A percentile compares a stretch with the other conserved stretches of the same genome.
Evolutionary conservation across 2,113 vertebrate species (phyloP).

Genomic region (Hippolais icterina): DNA sequence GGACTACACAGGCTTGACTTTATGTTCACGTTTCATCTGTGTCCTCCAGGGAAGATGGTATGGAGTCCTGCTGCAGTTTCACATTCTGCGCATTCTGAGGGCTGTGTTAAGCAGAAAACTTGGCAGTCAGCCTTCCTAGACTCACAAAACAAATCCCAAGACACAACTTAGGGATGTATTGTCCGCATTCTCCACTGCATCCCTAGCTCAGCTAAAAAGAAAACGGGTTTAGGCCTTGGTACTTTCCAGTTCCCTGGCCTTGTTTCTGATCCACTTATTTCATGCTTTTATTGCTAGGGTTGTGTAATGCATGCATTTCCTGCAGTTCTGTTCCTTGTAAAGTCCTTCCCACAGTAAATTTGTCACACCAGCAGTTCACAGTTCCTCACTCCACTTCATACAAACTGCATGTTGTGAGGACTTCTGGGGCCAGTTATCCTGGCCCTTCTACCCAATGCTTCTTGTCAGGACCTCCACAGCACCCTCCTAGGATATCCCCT

Average conservation of each 20-base stretch:
- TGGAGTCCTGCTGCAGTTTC: neutral
- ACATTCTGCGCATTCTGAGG: neutral
- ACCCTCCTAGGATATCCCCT: neutral
- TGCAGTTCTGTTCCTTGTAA: neutral
- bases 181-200: neutral
- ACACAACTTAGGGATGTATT: neutral
- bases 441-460: neutral
- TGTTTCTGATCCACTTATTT: neutral
- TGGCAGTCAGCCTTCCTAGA: neutral
- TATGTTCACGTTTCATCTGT: neutral
- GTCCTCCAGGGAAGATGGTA: neutral
- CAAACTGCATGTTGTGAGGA: neutral
- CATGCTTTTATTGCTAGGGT: neutral
- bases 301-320: neutral
- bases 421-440: neutral
- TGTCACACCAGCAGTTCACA: neutral
- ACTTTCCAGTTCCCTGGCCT: neutral
- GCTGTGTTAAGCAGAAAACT: neutral
- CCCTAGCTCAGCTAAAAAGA: neutral
- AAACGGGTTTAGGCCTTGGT: neutral
- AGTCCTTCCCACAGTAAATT: neutral
- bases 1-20: neutral
- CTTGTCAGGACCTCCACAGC: neutral
- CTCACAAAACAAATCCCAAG: neutral
- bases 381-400: neutral